Percentiles rank a stretch among this genome's conserved stretches.
Evolutionary conservation across 2,797 vertebrate species (phyloP).

Genomic region (Alfaro cultratus): DNA sequence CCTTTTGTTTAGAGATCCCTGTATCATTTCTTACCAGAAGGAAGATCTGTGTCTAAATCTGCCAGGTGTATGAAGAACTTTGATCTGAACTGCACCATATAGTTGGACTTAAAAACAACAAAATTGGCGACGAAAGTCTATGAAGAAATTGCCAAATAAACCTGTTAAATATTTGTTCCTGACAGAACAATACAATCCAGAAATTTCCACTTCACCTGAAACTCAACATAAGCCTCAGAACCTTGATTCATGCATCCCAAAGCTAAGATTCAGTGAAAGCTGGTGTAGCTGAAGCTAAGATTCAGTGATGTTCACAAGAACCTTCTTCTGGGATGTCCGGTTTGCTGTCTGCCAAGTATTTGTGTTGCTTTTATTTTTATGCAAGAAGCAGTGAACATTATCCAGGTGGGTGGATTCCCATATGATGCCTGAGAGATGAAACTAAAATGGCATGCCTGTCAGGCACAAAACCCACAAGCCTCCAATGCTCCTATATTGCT

Average conservation of each 20-base stretch:
- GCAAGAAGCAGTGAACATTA: slow-evolving; percentile 49
- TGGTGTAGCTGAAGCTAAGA: no score
- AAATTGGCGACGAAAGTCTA: neutral
- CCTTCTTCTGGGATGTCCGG: slow-evolving; percentile 27
- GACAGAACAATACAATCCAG: neutral
- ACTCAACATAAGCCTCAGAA: neutral
- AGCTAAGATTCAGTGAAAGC: neutral
- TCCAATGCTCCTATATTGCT: slow-evolving; percentile 3
- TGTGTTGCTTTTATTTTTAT: slow-evolving; percentile 45
- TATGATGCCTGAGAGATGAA: slow-evolving; percentile 44
- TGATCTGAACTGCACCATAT: neutral
- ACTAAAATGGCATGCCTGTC: slow-evolving; percentile 21
- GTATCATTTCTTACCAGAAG: neutral
- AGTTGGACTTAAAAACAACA: neutral
- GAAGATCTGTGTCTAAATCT: neutral
- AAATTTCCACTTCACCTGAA: neutral
- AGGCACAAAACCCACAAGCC: slow-evolving; percentile 18
- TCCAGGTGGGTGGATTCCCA: slow-evolving; percentile 40
- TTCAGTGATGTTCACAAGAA: slow-evolving; percentile 41
- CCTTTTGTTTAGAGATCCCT: neutral
- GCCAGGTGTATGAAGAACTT: neutral
- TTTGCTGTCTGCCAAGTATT: slow-evolving; percentile 34
- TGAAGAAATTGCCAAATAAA: neutral
- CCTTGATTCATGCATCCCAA: neutral
- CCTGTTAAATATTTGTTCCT: no score